These are phyloP conservation scores for Caenorhabditis remanei DNA, from an alignment of 1,140 invertebrate genomes.

Conservation along the genomic window DNA sequence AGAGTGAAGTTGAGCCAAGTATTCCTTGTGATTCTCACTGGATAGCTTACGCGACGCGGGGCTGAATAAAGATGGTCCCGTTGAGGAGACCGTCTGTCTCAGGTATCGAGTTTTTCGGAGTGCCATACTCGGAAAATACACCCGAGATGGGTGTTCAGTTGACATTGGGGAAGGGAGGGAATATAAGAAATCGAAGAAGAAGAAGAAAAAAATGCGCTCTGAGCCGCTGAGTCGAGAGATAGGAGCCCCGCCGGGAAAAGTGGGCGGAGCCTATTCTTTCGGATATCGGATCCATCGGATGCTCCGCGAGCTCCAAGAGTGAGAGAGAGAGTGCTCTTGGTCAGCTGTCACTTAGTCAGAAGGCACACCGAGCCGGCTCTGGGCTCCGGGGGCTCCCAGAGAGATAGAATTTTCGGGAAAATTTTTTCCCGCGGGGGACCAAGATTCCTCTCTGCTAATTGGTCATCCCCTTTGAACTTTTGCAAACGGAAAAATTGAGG, in stretches of 20 bases:
- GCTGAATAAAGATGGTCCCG: not conserved
- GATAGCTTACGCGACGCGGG: not conserved
- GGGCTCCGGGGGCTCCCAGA: too few species aligned
- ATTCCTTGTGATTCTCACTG: conserved; percentile 57
- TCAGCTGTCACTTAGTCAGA: conserved; percentile 24
- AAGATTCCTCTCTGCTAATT: too few species aligned
- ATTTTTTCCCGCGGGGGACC: too few species aligned
- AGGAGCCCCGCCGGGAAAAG: not conserved
- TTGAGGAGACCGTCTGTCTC: not conserved
- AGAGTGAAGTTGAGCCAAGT: conserved; percentile 53
- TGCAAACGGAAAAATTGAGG: too few species aligned
- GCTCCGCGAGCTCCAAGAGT: not conserved
- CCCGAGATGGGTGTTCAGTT: conserved; percentile 36
- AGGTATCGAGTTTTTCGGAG: conserved; percentile 32
- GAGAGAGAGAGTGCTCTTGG: not conserved
- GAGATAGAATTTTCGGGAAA: too few species aligned
- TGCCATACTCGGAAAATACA: conserved; percentile 59
- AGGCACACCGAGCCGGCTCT: not conserved
- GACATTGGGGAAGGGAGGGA: conserved; percentile 21
- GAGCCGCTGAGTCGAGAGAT: not conserved
- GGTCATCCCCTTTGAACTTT: too few species aligned
- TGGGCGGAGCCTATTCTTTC: too few species aligned
- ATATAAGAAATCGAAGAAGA: not conserved
- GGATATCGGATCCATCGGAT: not conserved
- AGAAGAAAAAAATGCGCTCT: not conserved